Evolutionary conservation across 2,113 vertebrate species (phyloP).

Genomic region (Lota lota): DNA sequence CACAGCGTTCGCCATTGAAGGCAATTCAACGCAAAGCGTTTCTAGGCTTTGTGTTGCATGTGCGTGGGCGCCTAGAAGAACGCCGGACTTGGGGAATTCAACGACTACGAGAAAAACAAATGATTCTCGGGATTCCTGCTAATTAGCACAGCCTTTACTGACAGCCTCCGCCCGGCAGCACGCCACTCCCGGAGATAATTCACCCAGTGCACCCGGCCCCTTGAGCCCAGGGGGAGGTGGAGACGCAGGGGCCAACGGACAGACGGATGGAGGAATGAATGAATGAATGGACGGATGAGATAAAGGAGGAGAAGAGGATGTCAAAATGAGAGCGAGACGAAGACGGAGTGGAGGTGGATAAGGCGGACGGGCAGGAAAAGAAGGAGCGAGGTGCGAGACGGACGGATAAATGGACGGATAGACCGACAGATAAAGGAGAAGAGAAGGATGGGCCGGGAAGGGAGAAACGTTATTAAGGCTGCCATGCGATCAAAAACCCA

Average conservation of each 20-base stretch:
- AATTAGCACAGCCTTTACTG: constrained; percentile 68
- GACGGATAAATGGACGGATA: background rate
- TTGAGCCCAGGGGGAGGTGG: background rate
- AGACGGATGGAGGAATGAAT: background rate
- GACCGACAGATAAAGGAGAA: constrained; percentile 4
- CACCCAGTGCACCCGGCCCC: constrained; percentile 8
- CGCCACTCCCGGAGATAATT: constrained; percentile 59
- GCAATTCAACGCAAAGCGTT: no score
- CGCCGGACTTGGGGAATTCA: constrained; percentile 53
- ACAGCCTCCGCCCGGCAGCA: constrained; percentile 61
- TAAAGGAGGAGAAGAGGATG: background rate
- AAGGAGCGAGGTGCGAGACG: background rate
- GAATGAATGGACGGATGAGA: background rate
- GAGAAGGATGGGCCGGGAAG: no score
- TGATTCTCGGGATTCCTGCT: constrained; percentile 71
- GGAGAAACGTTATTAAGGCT: no score
- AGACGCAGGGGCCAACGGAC: background rate
- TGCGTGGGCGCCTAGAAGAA: constrained; percentile 6
- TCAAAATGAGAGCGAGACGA: constrained; percentile 36
- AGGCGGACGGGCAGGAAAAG: background rate
- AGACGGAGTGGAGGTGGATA: background rate
- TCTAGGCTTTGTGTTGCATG: background rate
- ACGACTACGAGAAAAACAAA: constrained; percentile 69
- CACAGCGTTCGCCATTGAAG: background rate
- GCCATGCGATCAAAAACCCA: no score